Evolutionary conservation across 2,797 vertebrate genomes (phyloP), one percentile per base, ranked within the genome.

Genomic region (Triplophysa yarkandensis): DNA sequence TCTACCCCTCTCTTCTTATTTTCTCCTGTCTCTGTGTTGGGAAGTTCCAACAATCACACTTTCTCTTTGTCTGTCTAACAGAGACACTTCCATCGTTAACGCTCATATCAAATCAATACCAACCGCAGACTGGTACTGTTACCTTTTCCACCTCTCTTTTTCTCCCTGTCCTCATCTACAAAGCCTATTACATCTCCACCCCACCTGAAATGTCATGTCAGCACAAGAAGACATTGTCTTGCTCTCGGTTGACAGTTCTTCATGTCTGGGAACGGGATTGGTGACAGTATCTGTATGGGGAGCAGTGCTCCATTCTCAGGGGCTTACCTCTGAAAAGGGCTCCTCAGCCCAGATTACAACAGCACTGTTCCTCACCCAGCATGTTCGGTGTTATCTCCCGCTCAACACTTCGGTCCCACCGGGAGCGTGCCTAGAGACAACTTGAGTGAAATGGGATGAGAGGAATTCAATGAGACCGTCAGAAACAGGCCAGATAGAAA

Each of bases 161-260:
- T 46, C 17, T 34, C 44, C n/a, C 19, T n/a, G n/a, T 36, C 27
- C 16, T 23, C 2, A 11, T 41, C 36, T 3, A 39, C 1, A 36
- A 58, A 11, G 44, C 76, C 64, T 69, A 52, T 39, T 55, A 74
- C 68, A 78, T 54, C 61, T 73, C 64, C 76, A 66, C 78, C 82
- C 65, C 7, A 9, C 58, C 25, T 76, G 80, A 86, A 87, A 88
- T 87, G 85, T 87, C 88, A 87, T 41, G 63, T 88, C 83, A 84
- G 9, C 83, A 77, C 70, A 74, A 52, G 75, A 69, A 73, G 76
- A 58, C 63, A 63, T 57, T 52, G 76, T 85, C 67, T 76, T 27
- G 34, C 73, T 74, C 67, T 2, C 11, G 23, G 54, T 65, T 61
- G 55, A 54, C 61, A 36, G 27, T 14, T 3, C 34, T 46, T 50